Evolutionary conservation across 1,140 invertebrate species (phyloP), one percentile per base, ranked within the genome.

Genomic region (Platyura marginata): DNA sequence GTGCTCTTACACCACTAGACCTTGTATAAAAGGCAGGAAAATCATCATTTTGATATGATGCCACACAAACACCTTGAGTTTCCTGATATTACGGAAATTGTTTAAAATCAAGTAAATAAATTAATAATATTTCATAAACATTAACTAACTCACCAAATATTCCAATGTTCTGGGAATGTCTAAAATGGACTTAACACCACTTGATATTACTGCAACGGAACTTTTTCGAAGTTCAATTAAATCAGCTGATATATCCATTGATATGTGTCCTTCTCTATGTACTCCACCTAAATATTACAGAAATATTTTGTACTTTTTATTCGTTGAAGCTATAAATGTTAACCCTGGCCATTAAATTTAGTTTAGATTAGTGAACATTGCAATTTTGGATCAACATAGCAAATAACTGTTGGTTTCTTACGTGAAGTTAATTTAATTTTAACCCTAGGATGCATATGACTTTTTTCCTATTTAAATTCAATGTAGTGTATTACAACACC

Each of bases 101-200:
- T n/a, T n/a, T 39, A 15, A 39, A 39, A 39, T 9, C 15, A 15
- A 10, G 18, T 19, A n/a, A n/a, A n/a, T 13, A 16, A 13, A 15
- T 20, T 21, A 37, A 11, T 20, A 9, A 21, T 40, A 40, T 33
- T 43, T n/a, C n/a, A n/a, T n/a, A n/a, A n/a, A n/a, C n/a, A n/a
- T n/a, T n/a, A n/a, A n/a, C n/a, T 21, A 46, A 54, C 54, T 69
- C 67, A 83, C 88, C 66, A 99, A 64, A 57, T 81, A 95, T 61
- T 99, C 95, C 21, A 99, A 66, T 1, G 94, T 98, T 53, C 81
- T 79, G 1, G 74, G 77, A 53, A 98, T 92, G 59, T 98, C 95
- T 21, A 98, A 67, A 51, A 99, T 98, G 25, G 92, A 94, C 68
- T 99, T 99, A 29, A 95, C 75, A 13, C 95, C 95, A 52, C 91